Base-by-base conservation (phyloP, 2,113 vertebrate species). In the Oceanodroma tethys region DNA sequence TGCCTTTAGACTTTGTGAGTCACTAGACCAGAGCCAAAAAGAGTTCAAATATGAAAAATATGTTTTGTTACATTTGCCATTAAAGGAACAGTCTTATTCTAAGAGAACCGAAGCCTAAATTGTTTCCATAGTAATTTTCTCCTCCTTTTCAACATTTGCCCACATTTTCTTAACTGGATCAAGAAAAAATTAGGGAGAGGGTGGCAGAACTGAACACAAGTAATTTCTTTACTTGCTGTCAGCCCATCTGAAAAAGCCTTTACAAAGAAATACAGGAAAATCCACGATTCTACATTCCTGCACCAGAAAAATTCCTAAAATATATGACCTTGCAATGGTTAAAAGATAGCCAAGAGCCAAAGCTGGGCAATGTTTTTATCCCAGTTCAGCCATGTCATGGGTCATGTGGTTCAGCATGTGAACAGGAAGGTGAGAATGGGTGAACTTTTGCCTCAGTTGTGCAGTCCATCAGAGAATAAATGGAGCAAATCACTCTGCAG, bases 381-480 rank as follows among this genome's bases (percentile, higher is more conserved):
- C 82, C 87, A 97, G 94, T 97, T 97, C 86, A 88, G 95, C 94
- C 52, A 62, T 98, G 97, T 98, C 97, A 98, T 95, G 98, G 98
- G 98, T 98, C 98, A 96, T 94, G 90, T 98, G 98, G 96, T 98
- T 97, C 97, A 97, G 97, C 98, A 98, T 98, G 98, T 98, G 99
- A 99, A 99, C 99, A 99, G 99, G 99, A 99, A 99, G 99, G 99
- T 98, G 98, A 98, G 98, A 98, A 97, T 94, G 97, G 95, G 97
- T 98, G 99, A 99, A 99, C 99, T 99, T 99, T 99, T 99, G 98
- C 99, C 99, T 99, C 97, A 95, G 98, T 98, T 93, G 97, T 98
- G 98, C 98, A 98, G 98, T 99, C 98, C 99, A 98, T 99, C 99
- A 99, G 98, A 97, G 98, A 98, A 98, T 98, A 99, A 99, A 99